Evolutionary conservation across 1,140 invertebrate genomes (phyloP).

Genomic region (Pristionchus pacificus): DNA sequence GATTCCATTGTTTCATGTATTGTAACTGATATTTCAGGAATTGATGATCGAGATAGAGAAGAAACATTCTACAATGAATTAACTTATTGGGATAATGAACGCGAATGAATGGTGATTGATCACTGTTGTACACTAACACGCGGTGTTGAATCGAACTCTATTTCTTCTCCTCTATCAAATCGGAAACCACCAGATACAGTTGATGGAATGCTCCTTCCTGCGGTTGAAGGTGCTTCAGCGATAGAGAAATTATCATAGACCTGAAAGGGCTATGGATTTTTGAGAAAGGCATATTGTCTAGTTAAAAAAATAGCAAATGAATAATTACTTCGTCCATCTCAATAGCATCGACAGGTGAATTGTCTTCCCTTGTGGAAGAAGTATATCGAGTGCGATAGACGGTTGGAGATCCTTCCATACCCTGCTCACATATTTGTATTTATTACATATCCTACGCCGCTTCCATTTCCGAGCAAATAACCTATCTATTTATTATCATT

Average conservation of each 20-base stretch:
- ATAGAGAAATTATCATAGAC: constrained; percentile 23
- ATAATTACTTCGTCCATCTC: constrained; percentile 25
- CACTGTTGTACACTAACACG: neutral
- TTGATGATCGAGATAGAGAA: neutral
- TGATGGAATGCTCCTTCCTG: constrained; percentile 30
- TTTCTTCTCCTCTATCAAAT: constrained; percentile 10
- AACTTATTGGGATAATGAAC: neutral
- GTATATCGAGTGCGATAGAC: constrained; percentile 10
- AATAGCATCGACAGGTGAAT: constrained; percentile 15
- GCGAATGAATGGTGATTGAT: too few relatives aligned
- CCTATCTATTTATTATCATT: too few relatives aligned
- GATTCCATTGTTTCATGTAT: constrained; percentile 37
- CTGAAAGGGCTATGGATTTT: too few relatives aligned
- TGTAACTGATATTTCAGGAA: constrained; percentile 35
- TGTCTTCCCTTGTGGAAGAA: constrained; percentile 25
- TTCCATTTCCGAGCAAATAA: too few relatives aligned
- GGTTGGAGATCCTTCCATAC: neutral
- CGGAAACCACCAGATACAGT: constrained; percentile 17
- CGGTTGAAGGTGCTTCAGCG: neutral
- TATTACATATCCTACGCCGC: too few relatives aligned
- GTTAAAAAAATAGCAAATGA: neutral
- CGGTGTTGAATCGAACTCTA: constrained; percentile 18
- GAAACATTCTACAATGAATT: neutral
- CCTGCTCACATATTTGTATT: too few relatives aligned
- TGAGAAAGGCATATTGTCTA: too few relatives aligned